Evolutionary conservation across 2,113 vertebrate species (phyloP).

Genomic region (Mastomys natalensis): DNA sequence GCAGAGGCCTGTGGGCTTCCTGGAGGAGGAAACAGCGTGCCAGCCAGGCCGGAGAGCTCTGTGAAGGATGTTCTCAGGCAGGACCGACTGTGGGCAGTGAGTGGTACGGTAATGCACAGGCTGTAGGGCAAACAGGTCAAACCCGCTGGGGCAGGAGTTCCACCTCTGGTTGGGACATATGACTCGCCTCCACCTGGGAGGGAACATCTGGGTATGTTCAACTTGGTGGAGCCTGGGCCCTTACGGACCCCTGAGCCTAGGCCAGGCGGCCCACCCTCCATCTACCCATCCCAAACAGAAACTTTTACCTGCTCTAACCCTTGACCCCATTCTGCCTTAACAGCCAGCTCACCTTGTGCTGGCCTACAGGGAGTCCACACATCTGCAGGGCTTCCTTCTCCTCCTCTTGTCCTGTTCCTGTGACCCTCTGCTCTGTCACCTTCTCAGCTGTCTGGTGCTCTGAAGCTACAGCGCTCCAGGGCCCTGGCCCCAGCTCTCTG

Average conservation of each 20-base stretch:
- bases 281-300: background rate
- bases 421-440: too few relatives aligned
- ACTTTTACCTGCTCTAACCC: too few relatives aligned
- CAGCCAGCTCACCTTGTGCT: background rate
- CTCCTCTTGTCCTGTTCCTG: too few relatives aligned
- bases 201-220: background rate
- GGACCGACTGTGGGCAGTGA: background rate
- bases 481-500: background rate
- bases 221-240: background rate
- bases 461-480: background rate
- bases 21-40: background rate
- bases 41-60: background rate
- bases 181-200: background rate
- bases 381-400: background rate
- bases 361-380: background rate
- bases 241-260: background rate
- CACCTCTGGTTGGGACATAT: background rate
- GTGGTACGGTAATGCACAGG: background rate
- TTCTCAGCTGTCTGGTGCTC: background rate
- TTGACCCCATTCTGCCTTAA: background rate
- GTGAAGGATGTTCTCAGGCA: background rate
- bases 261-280: too few relatives aligned
- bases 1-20: background rate
- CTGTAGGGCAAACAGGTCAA: background rate
- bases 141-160: conserved; percentile 31